These are phyloP conservation scores for Apoda limacodes DNA, from an alignment of 2,888 invertebrate genomes.

Conservation along the genomic window DNA sequence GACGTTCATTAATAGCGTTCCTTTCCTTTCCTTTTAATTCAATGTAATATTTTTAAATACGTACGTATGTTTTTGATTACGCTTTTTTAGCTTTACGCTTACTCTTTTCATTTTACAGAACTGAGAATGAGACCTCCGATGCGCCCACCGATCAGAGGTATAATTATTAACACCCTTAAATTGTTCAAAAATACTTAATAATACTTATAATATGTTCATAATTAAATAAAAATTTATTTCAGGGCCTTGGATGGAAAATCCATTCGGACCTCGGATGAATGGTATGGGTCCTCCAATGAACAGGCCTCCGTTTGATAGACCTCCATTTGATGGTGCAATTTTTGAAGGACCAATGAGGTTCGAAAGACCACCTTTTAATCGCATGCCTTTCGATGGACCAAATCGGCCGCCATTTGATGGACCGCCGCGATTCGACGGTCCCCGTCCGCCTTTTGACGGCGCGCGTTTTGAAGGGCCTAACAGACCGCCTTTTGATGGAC, in stretches of 20 bases:
- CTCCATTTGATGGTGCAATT: conserved; percentile 45
- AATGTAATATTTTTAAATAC: no score
- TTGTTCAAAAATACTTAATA: no score
- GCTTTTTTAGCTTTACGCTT: no score
- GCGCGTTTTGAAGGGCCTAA: conserved; percentile 34
- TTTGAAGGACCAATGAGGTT: conserved; percentile 33
- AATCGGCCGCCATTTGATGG: conserved; percentile 37
- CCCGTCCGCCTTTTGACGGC: conserved; percentile 14
- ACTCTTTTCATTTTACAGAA: conserved; percentile 58
- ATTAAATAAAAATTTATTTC: conserved; percentile 28
- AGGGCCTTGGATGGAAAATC: conserved; percentile 60
- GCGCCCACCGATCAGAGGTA: conserved; percentile 52
- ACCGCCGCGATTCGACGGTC: conserved; percentile 34
- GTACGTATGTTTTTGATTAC: no score
- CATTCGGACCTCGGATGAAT: conserved; percentile 54
- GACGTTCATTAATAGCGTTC: no score
- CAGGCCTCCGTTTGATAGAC: conserved; percentile 34
- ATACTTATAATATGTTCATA: background rate
- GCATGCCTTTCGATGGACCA: conserved; percentile 35
- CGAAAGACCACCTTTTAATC: conserved; percentile 35
- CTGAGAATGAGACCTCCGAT: conserved; percentile 59
- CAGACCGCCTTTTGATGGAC: conserved; percentile 24
- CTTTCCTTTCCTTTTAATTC: no score
- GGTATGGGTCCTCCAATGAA: conserved; percentile 51
- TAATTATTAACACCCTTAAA: no score